Evolutionary conservation across 2,113 vertebrate genomes (phyloP).

Genomic region (Planiliza haematocheilus): DNA sequence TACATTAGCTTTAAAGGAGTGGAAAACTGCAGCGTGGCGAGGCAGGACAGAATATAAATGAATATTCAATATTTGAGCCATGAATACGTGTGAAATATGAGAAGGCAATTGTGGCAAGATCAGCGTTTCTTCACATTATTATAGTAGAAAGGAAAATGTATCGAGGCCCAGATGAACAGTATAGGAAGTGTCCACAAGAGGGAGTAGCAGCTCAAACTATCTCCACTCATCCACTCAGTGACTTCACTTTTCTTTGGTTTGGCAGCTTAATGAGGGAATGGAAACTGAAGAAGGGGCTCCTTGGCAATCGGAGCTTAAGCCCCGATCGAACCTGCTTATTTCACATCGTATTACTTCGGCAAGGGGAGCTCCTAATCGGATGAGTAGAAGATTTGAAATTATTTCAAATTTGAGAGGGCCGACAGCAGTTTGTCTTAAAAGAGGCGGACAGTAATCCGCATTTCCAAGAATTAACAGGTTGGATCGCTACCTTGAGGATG

Average conservation of each 20-base stretch:
- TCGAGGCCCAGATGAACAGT: not conserved
- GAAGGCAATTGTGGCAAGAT: not conserved
- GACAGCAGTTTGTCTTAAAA: slow-evolving; percentile 60
- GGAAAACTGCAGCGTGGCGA: not conserved
- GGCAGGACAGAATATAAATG: not conserved
- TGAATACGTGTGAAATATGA: not conserved
- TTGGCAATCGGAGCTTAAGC: slow-evolving; percentile 61
- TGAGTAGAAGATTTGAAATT: slow-evolving; percentile 50
- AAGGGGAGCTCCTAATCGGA: slow-evolving; percentile 59
- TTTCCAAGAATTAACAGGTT: slow-evolving; percentile 50
- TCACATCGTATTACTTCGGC: slow-evolving; percentile 67
- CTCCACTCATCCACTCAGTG: not conserved
- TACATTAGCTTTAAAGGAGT: not conserved
- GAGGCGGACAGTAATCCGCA: slow-evolving; percentile 65
- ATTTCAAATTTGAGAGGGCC: slow-evolving; percentile 29
- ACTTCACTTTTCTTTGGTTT: slow-evolving; percentile 5
- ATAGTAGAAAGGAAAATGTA: not conserved
- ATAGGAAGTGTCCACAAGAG: slow-evolving; percentile 55
- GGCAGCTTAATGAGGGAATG: slow-evolving; percentile 56
- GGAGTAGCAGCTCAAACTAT: slow-evolving; percentile 36
- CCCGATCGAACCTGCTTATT: slow-evolving; percentile 57
- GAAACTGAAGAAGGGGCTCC: slow-evolving; percentile 52
- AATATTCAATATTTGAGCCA: not conserved
- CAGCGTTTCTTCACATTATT: not conserved
- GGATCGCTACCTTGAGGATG: slow-evolving; percentile 91